Evolutionary conservation across 2,113 vertebrate species (phyloP), one percentile per base, ranked within the genome.

Genomic region (Thalassoma bifasciatum): DNA sequence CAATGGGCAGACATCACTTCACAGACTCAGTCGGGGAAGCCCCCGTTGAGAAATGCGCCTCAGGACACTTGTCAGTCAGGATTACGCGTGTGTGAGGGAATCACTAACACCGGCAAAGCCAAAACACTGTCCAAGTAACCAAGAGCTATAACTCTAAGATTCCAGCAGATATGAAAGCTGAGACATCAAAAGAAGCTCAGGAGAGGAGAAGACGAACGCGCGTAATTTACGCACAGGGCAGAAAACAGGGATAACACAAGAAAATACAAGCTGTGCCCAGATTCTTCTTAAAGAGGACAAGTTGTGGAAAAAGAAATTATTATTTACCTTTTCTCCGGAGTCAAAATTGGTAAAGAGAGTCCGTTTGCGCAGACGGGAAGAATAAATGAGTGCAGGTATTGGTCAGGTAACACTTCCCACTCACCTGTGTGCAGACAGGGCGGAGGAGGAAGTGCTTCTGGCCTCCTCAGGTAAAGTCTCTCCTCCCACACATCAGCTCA

Each of bases 371-470:
- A 8, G 49, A 63, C 37, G 11, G 8, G 14, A 10, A 34, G 24
- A 22, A 8, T 10, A 24, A 66, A 23, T 37, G 13, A 34, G 37
- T 10, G 36, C 57, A 68, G 61, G 30, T 36, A 24, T 21, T 53
- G 37, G 5, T 24, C 64, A 73, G 68, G 64, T 76, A 54, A 44
- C 8, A 51, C 66, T 75, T 58, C 71, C 63, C 38, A 52, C 69
- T 82, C 75, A 85, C 83, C 88, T 81, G 81, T 17, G 30, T 50
- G 44, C 19, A 60, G 64, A 37, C 0, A 12, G 67, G 79, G 81
- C 12, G 76, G 80, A 84, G 77, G 71, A 86, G 83, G 88, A 86
- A 86, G 64, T 80, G 53, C 61, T 54, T 51, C 24, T 50, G 22
- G 19, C 34, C 47, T 72, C 14, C 37, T 42, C 68, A 85, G 79